phyloP scores from a whole-genome alignment of 2,888 invertebrate species.

The Seira sanloemensis region DNA sequence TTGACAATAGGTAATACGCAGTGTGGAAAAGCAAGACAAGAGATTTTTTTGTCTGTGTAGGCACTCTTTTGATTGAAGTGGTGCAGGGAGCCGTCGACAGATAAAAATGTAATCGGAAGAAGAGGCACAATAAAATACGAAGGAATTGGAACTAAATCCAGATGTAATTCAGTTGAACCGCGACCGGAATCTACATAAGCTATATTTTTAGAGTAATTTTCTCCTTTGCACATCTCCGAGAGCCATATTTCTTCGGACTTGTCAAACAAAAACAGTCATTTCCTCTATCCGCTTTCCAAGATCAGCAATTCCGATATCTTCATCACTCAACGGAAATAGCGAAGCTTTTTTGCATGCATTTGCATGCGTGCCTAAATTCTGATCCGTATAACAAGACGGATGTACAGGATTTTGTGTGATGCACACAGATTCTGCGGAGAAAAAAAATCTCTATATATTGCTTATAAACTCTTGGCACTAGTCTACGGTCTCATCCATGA shows the following conservation, averaged over 20 bases:
- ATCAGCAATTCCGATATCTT: conserved; percentile 64
- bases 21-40: not conserved
- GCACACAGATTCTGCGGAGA: conserved; percentile 13
- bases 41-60: not conserved
- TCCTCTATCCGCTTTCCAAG: conserved; percentile 59
- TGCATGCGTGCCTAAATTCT: conserved; percentile 10
- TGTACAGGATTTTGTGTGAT: not conserved
- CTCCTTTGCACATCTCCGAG: conserved; percentile 44
- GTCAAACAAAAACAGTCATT: conserved; percentile 67
- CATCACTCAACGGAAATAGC: conserved; percentile 41
- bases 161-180: conserved; percentile 32
- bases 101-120: not conserved
- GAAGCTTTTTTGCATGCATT: conserved; percentile 10
- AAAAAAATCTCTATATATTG: too few species aligned
- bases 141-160: conserved; percentile 17
- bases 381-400: not conserved
- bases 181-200: not conserved
- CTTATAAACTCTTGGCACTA: conserved; percentile 48
- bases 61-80: conserved; percentile 11
- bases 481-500: conserved; percentile 47
- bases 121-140: not conserved
- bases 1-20: conserved; percentile 3
- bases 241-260: conserved; percentile 63
- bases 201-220: conserved; percentile 24
- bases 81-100: conserved; percentile 9